Base-by-base conservation (phyloP, 2,113 vertebrate species). In the Hiodon tergisus region DNA sequence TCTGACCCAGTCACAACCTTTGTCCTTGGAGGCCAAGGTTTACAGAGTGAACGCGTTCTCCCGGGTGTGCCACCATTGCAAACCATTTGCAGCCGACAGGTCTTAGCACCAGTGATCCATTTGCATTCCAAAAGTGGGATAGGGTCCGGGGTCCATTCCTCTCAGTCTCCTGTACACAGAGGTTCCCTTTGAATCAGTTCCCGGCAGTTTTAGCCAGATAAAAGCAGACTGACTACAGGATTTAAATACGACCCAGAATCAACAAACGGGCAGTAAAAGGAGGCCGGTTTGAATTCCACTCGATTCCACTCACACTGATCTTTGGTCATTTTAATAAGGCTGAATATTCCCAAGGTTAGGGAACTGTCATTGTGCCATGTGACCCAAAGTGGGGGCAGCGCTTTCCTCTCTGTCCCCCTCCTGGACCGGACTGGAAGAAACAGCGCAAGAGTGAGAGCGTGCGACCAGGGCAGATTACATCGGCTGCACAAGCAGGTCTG, bases 401-500 rank as follows among this genome's bases (percentile, higher is more conserved):
- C 4, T 51, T 46, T 70, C 51, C 17, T 31, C 4, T 1, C 7
- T 31, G 17, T 54, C 14, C 17, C 67, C 31, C 31, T 31, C 31
- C 31, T 31, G 31, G 31, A 2, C 52, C 48, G 17, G 67, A 31
- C 77, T 67, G 50, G 11, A 57, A 31, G 2, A 5, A 16, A 11
- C 47, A 9, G 57, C 54, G 59, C n/a, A n/a, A 63, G 57, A 16
- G 11, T 9, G 67, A n/a, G 67, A 51, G 52, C 48, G 51, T 4
- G 50, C 67, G 17, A 55, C 16, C 5, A 70, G 1, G 57, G n/a
- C 3, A 58, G 69, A 70, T 70, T 54, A 70, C 68, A 70, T 70
- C 69, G 47, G 69, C 67, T 0, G 50, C 16, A 47, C 9, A 59
- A 14, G 58, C 58, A 59, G 58, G 75, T 52, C 61, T 74, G 75